phyloP scores from a whole-genome alignment of 2,113 vertebrate species.

The Carassius carassius region DNA sequence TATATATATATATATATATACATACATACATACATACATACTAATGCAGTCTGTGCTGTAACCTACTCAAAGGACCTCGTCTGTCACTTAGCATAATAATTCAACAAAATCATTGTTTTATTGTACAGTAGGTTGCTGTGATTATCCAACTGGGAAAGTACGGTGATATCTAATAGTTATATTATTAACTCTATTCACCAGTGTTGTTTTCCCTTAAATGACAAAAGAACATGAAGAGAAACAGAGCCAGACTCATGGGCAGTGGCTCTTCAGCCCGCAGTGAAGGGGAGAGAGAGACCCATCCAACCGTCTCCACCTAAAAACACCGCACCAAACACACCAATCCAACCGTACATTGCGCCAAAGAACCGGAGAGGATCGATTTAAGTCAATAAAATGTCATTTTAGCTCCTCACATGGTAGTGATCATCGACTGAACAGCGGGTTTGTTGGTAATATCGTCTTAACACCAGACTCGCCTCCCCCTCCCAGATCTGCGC shows the following conservation, averaged over 20 bases:
- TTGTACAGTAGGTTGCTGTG: no score
- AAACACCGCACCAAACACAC: slow-evolving; percentile 3
- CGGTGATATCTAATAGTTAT: background rate
- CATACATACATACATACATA: background rate
- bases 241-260: background rate
- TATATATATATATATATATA: no score
- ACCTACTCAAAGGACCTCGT: background rate
- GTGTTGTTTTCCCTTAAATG: background rate
- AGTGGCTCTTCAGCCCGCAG: slow-evolving; percentile 26
- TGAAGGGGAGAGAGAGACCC: background rate
- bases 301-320: slow-evolving; percentile 11
- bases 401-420: background rate
- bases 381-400: background rate
- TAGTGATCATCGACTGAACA: slow-evolving; percentile 10
- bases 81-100: no score
- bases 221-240: background rate
- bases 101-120: background rate
- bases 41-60: background rate
- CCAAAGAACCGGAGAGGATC: background rate
- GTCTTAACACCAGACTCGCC: slow-evolving; percentile 16
- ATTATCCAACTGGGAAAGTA: background rate
- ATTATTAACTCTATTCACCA: background rate
- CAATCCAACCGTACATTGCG: background rate
- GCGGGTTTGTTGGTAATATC: slow-evolving; percentile 28
- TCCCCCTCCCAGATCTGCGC: slow-evolving; percentile 41